Conservation (phyloP, 2,113 vertebrate species). For the Rallus limicola region DNA sequence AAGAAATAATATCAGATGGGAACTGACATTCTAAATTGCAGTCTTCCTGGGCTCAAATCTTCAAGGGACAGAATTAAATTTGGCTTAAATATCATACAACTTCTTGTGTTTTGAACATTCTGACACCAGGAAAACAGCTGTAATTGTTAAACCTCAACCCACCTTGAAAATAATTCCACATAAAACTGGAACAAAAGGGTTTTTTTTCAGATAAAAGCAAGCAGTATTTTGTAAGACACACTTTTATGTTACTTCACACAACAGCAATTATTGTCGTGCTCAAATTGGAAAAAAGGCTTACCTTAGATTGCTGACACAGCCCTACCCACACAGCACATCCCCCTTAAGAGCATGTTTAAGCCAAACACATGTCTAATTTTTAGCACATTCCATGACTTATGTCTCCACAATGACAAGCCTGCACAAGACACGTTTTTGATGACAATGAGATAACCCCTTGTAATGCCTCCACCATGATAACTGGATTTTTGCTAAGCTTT, state of each 20-base stretch:
- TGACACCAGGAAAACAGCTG: neutral
- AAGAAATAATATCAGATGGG: neutral
- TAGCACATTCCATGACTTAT: neutral
- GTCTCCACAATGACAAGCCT: neutral
- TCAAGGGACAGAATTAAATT: neutral
- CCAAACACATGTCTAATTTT: neutral
- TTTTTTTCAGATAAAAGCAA: neutral
- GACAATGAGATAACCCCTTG: slow-evolving; percentile 30
- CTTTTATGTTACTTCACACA: neutral
- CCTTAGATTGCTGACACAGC: neutral
- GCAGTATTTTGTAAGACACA: neutral
- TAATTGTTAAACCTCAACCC: neutral
- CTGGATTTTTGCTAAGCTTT: slow-evolving; percentile 65
- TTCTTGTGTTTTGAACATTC: neutral
- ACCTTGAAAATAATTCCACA: neutral
- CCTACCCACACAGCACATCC: neutral
- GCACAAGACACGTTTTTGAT: slow-evolving; percentile 22
- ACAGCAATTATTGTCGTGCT: neutral
- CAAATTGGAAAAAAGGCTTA: neutral
- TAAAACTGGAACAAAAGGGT: neutral
- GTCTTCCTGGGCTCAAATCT: neutral
- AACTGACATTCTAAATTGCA: neutral
- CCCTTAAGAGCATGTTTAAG: neutral
- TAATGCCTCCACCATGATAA: slow-evolving; percentile 61
- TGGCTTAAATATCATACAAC: neutral